Evolutionary conservation across 2,797 vertebrate species (phyloP).

Genomic region (Tenualosa thibaudeaui): DNA sequence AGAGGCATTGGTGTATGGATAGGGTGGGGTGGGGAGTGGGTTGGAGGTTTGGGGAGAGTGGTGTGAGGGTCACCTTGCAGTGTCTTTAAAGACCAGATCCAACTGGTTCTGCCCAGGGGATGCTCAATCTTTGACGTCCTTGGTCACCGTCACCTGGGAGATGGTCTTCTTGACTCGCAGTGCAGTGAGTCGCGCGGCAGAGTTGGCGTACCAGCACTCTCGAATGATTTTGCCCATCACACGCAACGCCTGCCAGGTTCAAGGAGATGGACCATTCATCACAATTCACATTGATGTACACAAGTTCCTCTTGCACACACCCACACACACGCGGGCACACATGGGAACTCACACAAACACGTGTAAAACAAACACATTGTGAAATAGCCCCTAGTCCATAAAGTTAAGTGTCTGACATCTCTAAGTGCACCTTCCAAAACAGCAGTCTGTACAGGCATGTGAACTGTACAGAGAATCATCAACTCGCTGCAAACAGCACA

Average conservation of each 20-base stretch:
- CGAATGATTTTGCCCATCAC: constrained; percentile 95
- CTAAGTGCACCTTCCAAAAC: neutral
- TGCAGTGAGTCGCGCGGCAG: constrained; percentile 88
- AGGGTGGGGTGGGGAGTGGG: neutral
- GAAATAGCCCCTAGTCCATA: neutral
- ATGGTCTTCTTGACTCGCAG: constrained; percentile 95
- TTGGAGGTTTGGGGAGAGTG: neutral
- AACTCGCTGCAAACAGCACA: neutral
- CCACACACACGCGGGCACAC: neutral
- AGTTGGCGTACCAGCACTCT: constrained; percentile 91
- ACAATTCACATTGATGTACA: neutral
- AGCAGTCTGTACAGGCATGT: neutral
- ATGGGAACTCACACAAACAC: neutral
- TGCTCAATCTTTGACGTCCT: constrained; percentile 82
- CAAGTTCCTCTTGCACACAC: neutral
- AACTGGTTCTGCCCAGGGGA: constrained; percentile 39
- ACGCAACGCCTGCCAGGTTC: constrained; percentile 80
- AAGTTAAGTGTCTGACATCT: neutral
- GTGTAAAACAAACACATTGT: neutral
- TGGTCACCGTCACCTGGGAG: constrained; percentile 82
- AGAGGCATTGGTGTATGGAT: constrained; percentile 27
- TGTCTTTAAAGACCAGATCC: neutral
- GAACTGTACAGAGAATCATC: neutral
- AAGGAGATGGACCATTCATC: constrained; percentile 31
- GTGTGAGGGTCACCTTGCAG: constrained; percentile 32